Conservation (phyloP, 2,888 invertebrate genomes). For the Orchesella flavescens region DNA sequence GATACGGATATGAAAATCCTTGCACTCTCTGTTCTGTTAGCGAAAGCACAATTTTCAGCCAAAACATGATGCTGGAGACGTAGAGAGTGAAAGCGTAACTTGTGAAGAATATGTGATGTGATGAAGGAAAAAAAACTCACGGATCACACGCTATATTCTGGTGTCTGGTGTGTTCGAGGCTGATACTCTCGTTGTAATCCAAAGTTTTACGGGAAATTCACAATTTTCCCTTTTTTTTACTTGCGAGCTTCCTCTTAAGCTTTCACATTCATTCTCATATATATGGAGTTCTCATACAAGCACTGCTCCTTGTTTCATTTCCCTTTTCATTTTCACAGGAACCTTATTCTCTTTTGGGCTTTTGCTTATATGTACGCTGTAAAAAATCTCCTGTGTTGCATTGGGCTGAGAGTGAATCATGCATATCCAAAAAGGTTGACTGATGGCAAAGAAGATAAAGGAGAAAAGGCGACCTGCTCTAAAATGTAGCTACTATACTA, state of each 20-base stretch:
- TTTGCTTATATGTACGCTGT: not conserved
- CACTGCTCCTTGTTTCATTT: slow-evolving; percentile 30
- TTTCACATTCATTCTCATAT: not conserved
- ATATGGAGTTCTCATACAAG: not conserved
- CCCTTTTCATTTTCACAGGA: slow-evolving; percentile 34
- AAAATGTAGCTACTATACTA: not conserved
- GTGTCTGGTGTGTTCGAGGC: not conserved
- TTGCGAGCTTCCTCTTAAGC: not conserved
- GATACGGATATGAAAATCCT: slow-evolving; percentile 3
- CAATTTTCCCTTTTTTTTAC: slow-evolving; percentile 20
- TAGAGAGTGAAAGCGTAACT: not conserved
- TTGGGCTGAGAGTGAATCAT: not conserved
- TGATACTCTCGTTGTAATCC: slow-evolving; percentile 14
- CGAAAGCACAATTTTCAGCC: not conserved
- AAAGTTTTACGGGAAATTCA: slow-evolving; percentile 36
- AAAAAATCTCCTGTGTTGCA: not conserved
- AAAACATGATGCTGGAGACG: not conserved
- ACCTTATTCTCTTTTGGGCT: not conserved
- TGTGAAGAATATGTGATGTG: slow-evolving; percentile 7
- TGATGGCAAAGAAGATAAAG: slow-evolving; percentile 6
- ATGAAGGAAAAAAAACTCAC: slow-evolving; percentile 22
- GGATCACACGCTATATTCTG: not conserved
- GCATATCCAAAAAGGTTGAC: not conserved
- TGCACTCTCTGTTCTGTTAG: not conserved
- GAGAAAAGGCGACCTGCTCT: not conserved